phyloP scores from a whole-genome alignment of 2,797 vertebrate species.

The Chaunax sp. region DNA sequence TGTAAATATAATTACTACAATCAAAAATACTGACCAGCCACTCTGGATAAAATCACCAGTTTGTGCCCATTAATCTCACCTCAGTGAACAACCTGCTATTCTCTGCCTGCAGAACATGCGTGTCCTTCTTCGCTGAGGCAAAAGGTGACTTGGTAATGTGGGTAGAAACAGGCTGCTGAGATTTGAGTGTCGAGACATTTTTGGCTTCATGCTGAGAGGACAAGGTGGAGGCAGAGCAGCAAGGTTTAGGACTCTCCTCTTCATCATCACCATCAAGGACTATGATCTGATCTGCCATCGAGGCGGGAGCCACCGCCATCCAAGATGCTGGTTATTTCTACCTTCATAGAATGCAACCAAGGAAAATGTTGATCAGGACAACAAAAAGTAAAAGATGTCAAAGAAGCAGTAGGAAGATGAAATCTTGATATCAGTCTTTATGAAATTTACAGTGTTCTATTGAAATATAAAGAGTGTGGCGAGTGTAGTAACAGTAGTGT shows the following conservation, averaged over 20 bases:
- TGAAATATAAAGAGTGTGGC: background rate
- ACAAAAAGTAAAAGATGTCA: background rate
- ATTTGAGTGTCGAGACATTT: background rate
- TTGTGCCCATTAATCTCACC: constrained; percentile 50
- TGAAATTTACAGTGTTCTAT: background rate
- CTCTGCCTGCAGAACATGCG: constrained; percentile 70
- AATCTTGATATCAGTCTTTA: background rate
- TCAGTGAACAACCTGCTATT: constrained; percentile 81
- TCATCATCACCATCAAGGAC: constrained; percentile 82
- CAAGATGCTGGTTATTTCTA: constrained; percentile 30
- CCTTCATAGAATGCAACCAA: constrained; percentile 1
- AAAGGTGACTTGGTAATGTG: constrained; percentile 81
- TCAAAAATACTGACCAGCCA: background rate
- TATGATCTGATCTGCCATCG: constrained; percentile 81
- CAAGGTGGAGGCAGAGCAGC: constrained; percentile 47
- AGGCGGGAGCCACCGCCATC: constrained; percentile 75
- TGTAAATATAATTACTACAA: background rate
- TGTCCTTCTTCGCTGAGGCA: constrained; percentile 66
- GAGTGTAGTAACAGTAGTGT: no score
- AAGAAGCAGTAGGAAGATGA: background rate
- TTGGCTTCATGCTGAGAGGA: constrained; percentile 17
- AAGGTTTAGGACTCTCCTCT: constrained; percentile 58
- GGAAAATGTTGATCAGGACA: background rate
- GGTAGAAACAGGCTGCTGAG: constrained; percentile 47
- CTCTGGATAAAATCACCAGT: background rate